Base-by-base conservation (phyloP, 2,113 vertebrate species). In the Gallinago paraguaiae region DNA sequence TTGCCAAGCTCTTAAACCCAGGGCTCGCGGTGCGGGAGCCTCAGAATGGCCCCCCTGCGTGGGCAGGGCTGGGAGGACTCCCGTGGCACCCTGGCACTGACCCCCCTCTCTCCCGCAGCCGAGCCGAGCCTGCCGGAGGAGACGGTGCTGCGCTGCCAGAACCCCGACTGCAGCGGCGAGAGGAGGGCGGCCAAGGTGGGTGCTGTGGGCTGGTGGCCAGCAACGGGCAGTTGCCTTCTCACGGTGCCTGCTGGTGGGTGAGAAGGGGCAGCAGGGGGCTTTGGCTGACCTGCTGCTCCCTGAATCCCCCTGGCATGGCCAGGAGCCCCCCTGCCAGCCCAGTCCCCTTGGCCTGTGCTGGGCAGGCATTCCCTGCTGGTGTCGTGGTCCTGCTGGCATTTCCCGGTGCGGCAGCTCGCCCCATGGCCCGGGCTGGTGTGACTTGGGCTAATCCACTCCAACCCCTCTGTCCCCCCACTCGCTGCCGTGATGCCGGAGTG, bases 181-280 rank as follows among this genome's bases (percentile, higher is more conserved):
- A 97, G 98, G 60, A 98, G 98, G 11, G 98, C 98, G 0, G 95
- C 97, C 37, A 99, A 99, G 99, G 99, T 99, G 98, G 81, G 96
- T 92, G 27, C 60, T 12, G 70, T 2, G 41, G 37, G 50, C 22
- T 7, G 23, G 39, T 3, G n/a, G 41, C 54, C 27, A n/a, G 60
- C 0, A 1, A 50, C 0, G 1, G 33, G 50, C 37, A 70, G 61
- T 77, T 20, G 33, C 68, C 39, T 64, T n/a, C 70, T 50, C 51
- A 51, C 2, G 0, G 50, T 4, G 4, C 24, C 19, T 13, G 63
- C 39, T 45, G 9, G 6, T 1, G 5, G n/a, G 31, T 39, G 53
- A 64, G 28, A 64, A 65, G 33, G 35, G 67, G 14, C 48, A n/a
- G 37, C 1, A 1, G 6, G 68, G 2, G 8, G 39, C 41, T 87